Base-by-base conservation (phyloP, 2,888 invertebrate species). In the Spialia ferax region DNA sequence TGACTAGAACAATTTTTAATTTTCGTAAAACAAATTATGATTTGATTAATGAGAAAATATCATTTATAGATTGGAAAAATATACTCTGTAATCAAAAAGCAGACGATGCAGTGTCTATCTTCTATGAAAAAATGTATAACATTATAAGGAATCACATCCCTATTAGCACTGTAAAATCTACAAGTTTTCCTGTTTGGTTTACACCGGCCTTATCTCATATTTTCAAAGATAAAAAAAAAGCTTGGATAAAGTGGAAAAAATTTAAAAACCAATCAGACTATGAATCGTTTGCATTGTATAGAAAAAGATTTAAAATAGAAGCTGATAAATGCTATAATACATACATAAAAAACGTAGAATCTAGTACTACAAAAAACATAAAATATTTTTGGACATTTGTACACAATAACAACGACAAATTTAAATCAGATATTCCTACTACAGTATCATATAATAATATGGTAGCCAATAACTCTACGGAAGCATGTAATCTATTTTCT, bases 161-260 rank as follows among this genome's bases (percentile, higher is more conserved):
- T n/a, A 38, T n/a, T 38, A n/a, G 11, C 1, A 11, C 4, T 38
- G 11, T 38, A 38, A 38, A 38, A 38, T n/a, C 38, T 11, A n/a
- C 38, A n/a, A 38, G n/a, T 38, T 38, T 11, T 38, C 38, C 38
- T 4, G 11, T 11, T 38, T 38, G 38, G 38, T 38, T 38, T n/a
- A 38, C 38, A 0, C n/a, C 38, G 1, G 38, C 38, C 4, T 38
- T 38, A n/a, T 38, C 11, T 5, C 38, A 38, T 38, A 38, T 38
- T n/a, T 38, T n/a, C 6, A 38, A 38, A n/a, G n/a, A n/a, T n/a
- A 38, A 38, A 11, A 38, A 38, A 1, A 38, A 38, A n/a, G 38
- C 38, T 13, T 38, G 38, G 38, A 38, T 38, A n/a, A 38, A 38
- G n/a, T 38, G 38, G n/a, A 38, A 38, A 38, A 38, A 38, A 38